A percentile compares a stretch with the other conserved stretches of the same genome.
phyloP scores from a whole-genome alignment of 2,113 vertebrate genomes.

The Platichthys flesus region DNA sequence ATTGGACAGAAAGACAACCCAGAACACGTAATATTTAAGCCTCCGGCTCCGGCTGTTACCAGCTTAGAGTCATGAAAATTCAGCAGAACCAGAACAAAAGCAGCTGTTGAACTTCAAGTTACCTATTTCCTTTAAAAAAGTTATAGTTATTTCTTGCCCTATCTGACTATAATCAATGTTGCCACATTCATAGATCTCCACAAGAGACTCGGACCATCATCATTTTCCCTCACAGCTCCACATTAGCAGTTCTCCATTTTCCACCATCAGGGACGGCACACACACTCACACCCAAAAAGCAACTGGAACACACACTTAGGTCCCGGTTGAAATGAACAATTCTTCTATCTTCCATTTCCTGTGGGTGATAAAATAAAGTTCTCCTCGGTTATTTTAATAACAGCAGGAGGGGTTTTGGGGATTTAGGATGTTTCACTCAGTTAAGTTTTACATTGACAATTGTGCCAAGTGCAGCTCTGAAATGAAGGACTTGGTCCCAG shows the following conservation, averaged over 20 bases:
- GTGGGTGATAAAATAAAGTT: not conserved
- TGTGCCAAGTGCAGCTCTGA: not conserved
- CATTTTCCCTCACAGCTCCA: not conserved
- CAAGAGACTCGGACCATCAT: not conserved
- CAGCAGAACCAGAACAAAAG: too few species aligned
- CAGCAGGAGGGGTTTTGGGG: not conserved
- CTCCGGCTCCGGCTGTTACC: too few species aligned
- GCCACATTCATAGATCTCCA: not conserved
- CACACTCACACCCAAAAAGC: not conserved
- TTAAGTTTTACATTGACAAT: not conserved
- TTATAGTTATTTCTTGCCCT: too few species aligned
- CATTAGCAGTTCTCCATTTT: not conserved
- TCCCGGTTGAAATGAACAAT: not conserved
- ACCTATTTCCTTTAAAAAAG: too few species aligned
- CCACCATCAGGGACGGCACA: not conserved
- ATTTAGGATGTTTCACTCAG: conserved; percentile 6
- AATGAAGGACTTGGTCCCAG: not conserved
- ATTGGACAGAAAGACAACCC: too few species aligned
- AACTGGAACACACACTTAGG: not conserved
- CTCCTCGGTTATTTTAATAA: not conserved
- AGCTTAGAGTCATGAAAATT: too few species aligned
- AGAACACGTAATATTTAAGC: too few species aligned
- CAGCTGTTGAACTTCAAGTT: too few species aligned
- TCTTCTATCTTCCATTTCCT: conserved; percentile 6
- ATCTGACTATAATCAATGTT: too few species aligned